Evolutionary conservation across 2,113 vertebrate genomes (phyloP).

Genomic region (Thunnus maccoyii): DNA sequence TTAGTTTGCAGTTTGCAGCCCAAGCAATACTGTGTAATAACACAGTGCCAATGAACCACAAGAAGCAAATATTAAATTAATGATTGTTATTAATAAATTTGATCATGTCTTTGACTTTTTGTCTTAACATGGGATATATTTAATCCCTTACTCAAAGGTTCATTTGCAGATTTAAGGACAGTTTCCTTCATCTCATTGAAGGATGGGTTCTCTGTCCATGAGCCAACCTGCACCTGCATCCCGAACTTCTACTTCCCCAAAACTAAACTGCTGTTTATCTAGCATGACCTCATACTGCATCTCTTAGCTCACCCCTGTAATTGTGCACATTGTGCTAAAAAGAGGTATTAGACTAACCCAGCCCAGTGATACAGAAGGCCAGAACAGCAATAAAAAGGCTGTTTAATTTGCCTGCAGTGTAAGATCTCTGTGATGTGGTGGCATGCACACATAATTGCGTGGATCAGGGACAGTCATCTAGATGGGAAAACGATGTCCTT

Average conservation of each 20-base stretch:
- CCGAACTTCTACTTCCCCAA: conserved; percentile 32
- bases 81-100: background rate
- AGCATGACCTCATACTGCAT: conserved; percentile 39
- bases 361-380: conserved; percentile 30
- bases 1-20: background rate
- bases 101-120: background rate
- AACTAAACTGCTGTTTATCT: conserved; percentile 53
- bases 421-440: conserved; percentile 66
- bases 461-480: conserved; percentile 62
- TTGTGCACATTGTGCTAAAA: conserved; percentile 8
- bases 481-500: conserved; percentile 69
- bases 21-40: background rate
- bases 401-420: conserved; percentile 58
- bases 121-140: background rate
- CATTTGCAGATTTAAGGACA: background rate
- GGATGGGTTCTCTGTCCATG: background rate
- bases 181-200: conserved; percentile 3
- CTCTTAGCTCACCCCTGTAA: conserved; percentile 24
- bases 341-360: conserved; percentile 52
- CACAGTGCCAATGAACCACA: background rate
- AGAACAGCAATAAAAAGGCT: conserved; percentile 50
- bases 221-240: background rate
- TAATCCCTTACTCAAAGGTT: background rate
- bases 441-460: conserved; percentile 59
- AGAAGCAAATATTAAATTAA: background rate